These are phyloP conservation scores for Beaufortia kweichowensis DNA, from an alignment of 2,113 vertebrate genomes.

Conservation along the genomic window DNA sequence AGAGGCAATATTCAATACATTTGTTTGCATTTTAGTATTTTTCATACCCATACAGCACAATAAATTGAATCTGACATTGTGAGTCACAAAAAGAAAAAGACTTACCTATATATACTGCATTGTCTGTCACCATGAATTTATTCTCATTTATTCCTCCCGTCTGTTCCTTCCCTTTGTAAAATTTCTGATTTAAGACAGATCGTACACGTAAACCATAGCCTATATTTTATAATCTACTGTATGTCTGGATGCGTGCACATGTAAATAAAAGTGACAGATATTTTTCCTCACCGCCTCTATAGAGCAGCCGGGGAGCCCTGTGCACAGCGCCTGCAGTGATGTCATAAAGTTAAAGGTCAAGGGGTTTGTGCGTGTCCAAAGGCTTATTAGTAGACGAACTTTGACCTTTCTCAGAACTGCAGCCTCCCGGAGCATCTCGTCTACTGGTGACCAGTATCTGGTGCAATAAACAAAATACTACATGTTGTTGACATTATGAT, in stretches of 20 bases:
- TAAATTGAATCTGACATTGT: background rate
- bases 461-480: constrained; percentile 29
- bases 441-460: constrained; percentile 94
- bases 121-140: constrained; percentile 96
- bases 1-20: background rate
- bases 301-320: constrained; percentile 87
- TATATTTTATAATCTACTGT: background rate
- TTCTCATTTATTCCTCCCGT: constrained; percentile 87
- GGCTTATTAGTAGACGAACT: constrained; percentile 90
- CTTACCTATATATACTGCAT: constrained; percentile 86
- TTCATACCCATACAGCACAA: background rate
- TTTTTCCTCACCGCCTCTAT: constrained; percentile 85
- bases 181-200: constrained; percentile 78
- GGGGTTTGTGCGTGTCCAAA: constrained; percentile 87
- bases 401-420: constrained; percentile 84
- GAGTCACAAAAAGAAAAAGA: constrained; percentile 52
- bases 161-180: constrained; percentile 85
- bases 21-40: background rate
- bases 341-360: constrained; percentile 94
- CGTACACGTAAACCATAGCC: background rate
- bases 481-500: background rate
- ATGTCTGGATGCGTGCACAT: constrained; percentile 35
- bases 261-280: background rate
- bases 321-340: constrained; percentile 92
- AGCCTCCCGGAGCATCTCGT: constrained; percentile 89